phyloP scores from a whole-genome alignment of 2,888 invertebrate genomes.

The Rutpela maculata region DNA sequence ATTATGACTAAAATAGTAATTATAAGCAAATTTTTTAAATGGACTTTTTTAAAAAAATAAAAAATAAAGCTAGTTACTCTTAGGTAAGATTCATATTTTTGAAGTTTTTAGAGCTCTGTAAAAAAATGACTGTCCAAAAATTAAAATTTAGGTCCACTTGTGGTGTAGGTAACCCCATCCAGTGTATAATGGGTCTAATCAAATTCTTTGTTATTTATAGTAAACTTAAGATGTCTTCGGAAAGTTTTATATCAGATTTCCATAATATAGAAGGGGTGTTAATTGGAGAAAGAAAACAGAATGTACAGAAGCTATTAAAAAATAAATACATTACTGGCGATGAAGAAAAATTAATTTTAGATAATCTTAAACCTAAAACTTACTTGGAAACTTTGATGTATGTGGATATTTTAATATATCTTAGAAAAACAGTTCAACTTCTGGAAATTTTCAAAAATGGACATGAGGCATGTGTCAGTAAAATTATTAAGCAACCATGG shows the following conservation, averaged over 20 bases:
- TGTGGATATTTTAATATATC: slow-evolving; percentile 58
- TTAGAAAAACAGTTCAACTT: slow-evolving; percentile 51
- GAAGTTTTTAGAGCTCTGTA: no score
- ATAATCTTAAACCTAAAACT: slow-evolving; percentile 55
- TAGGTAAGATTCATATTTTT: no score
- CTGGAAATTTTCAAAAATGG: slow-evolving; percentile 54
- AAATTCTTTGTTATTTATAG: background rate
- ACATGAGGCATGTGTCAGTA: slow-evolving; percentile 55
- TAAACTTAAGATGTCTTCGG: background rate
- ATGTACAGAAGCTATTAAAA: slow-evolving; percentile 51
- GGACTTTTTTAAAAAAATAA: no score
- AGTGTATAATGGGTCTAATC: no score
- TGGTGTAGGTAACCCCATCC: no score
- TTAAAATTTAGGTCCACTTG: no score
- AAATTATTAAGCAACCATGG: slow-evolving; percentile 59
- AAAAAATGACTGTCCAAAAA: no score
- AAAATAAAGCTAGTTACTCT: no score
- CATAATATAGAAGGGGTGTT: slow-evolving; percentile 53
- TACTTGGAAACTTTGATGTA: slow-evolving; percentile 58
- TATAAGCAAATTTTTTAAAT: no score
- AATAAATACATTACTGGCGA: slow-evolving; percentile 40
- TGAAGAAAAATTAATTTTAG: slow-evolving; percentile 36
- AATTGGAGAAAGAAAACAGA: slow-evolving; percentile 53
- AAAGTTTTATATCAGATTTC: slow-evolving; percentile 47
- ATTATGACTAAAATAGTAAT: no score